These are phyloP conservation scores for Acleris literana DNA, from an alignment of 2,888 invertebrate species.

Conservation along the genomic window DNA sequence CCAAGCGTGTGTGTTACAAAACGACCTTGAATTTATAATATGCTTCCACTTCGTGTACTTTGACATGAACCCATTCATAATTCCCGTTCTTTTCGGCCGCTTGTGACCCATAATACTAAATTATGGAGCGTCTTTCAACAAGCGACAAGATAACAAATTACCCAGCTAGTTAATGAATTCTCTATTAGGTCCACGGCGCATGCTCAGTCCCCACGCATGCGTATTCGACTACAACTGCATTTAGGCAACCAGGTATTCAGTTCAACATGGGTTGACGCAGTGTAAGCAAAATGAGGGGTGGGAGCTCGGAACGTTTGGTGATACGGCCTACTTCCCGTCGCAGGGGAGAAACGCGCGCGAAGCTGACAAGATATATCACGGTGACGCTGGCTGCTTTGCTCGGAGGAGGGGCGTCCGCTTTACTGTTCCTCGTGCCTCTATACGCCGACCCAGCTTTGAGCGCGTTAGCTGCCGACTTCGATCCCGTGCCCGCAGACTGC, in stretches of 20 bases:
- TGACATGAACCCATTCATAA: too few relatives aligned
- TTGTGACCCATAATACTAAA: slow-evolving; percentile 8
- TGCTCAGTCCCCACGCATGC: slow-evolving; percentile 55
- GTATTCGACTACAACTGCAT: slow-evolving; percentile 44
- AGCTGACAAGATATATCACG: slow-evolving; percentile 73
- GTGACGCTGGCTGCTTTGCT: slow-evolving; percentile 72
- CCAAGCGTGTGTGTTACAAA: too few relatives aligned
- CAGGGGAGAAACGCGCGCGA: slow-evolving; percentile 71
- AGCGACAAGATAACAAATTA: slow-evolving; percentile 21
- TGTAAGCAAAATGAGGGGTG: slow-evolving; percentile 73
- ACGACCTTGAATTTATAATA: not conserved
- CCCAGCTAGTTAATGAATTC: slow-evolving; percentile 20
- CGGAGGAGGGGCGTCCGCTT: slow-evolving; percentile 75
- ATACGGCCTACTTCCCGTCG: slow-evolving; percentile 64
- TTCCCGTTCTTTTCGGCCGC: not conserved
- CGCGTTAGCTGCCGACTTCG: slow-evolving; percentile 89
- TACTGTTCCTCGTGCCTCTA: slow-evolving; percentile 77
- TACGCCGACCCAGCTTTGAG: slow-evolving; percentile 82
- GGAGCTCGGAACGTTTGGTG: slow-evolving; percentile 76
- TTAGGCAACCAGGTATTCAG: slow-evolving; percentile 55
- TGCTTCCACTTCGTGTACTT: too few relatives aligned
- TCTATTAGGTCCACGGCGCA: slow-evolving; percentile 52
- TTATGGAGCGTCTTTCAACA: slow-evolving; percentile 29
- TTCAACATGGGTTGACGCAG: slow-evolving; percentile 77
- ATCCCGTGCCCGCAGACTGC: slow-evolving; percentile 88